Evolutionary conservation across 35 echinoderm and acorn worm species (phyloP).

Genomic region (Lytechinus variegatus): DNA sequence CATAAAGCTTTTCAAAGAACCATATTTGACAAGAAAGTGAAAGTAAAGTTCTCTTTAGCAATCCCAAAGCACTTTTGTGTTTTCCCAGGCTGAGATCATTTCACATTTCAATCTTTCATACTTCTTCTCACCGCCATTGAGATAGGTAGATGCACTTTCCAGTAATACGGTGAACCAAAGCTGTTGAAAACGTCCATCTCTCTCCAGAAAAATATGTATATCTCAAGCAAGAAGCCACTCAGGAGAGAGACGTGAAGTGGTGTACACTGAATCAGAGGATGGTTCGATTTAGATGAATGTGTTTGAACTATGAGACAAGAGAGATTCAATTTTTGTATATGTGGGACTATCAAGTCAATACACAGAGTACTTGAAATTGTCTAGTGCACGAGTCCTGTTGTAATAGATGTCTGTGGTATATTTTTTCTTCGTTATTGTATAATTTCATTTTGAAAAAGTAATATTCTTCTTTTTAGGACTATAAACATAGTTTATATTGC

Average conservation of each 20-base stretch:
- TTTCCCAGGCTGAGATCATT: not conserved
- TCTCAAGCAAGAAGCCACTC: not conserved
- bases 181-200: not conserved
- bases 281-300: not conserved
- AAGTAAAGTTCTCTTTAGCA: not conserved
- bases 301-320: not conserved
- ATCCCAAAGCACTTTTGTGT: not conserved
- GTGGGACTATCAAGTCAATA: not conserved
- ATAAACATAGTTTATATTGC: not conserved
- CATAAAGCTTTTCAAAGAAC: not conserved
- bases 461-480: not conserved
- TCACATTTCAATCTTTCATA: not conserved
- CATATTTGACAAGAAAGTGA: not conserved
- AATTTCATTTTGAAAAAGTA: not conserved
- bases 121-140: not conserved
- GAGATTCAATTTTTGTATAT: not conserved
- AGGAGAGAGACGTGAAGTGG: not conserved
- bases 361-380: not conserved
- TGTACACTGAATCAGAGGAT: not conserved
- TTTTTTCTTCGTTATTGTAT: not conserved
- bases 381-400: not conserved
- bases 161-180: not conserved
- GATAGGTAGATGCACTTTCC: not conserved
- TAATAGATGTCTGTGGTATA: not conserved
- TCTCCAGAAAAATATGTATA: constrained; percentile 1